These are phyloP conservation scores for Cherax destructor DNA, from an alignment of 1,140 invertebrate species.

Conservation along the genomic window DNA sequence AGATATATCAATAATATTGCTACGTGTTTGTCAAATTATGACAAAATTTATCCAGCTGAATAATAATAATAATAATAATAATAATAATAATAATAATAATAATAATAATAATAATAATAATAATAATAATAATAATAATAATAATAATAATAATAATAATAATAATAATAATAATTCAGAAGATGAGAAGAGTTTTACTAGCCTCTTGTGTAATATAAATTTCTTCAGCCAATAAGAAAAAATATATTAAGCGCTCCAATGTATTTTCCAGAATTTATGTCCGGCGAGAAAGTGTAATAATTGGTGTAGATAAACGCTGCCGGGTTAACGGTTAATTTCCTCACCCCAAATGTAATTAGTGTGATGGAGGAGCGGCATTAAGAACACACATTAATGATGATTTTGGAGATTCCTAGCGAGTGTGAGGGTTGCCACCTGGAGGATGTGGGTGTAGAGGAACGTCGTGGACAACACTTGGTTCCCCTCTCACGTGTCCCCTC, in stretches of 20 bases:
- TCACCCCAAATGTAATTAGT: conserved; percentile 40
- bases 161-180: no score
- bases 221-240: no score
- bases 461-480: conserved; percentile 12
- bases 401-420: not conserved
- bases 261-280: not conserved
- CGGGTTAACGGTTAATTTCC: conserved; percentile 17
- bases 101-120: no score
- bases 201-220: no score
- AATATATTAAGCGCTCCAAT: not conserved
- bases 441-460: not conserved
- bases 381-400: conserved; percentile 27
- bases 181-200: no score
- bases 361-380: conserved; percentile 34
- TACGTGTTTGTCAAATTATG: no score
- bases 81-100: no score
- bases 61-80: no score
- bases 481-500: conserved; percentile 17
- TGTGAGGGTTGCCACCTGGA: not conserved
- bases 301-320: conserved; percentile 10
- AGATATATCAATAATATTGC: no score
- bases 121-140: no score
- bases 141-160: no score
- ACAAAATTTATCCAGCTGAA: no score
- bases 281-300: not conserved